A percentile compares a stretch with the other conserved stretches of the same genome.
Conservation (phyloP, 1,140 invertebrate genomes). For the Sitodiplosis mosellana region DNA sequence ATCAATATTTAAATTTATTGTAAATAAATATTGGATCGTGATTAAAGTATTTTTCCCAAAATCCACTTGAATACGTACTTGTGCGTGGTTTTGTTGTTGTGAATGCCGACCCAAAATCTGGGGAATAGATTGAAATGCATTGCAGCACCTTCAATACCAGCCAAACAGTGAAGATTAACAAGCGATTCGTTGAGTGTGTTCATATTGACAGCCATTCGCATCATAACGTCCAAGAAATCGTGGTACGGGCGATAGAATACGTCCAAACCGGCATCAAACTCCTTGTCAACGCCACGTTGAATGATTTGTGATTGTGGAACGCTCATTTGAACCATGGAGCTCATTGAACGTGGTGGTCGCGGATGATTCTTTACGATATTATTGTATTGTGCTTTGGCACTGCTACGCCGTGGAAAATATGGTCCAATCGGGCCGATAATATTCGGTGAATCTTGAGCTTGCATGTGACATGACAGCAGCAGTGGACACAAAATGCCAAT, state of each 20-base stretch:
- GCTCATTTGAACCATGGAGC: conserved; percentile 78
- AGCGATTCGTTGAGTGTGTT: conserved; percentile 21
- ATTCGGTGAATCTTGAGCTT: conserved; percentile 58
- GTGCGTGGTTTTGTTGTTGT: conserved; percentile 22
- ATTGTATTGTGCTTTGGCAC: conserved; percentile 16
- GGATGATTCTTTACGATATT: conserved; percentile 23
- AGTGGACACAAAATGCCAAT: conserved; percentile 66
- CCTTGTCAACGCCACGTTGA: conserved; percentile 47
- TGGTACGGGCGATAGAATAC: conserved; percentile 71
- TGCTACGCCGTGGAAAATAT: conserved; percentile 20
- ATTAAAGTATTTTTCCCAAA: neutral
- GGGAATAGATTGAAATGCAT: conserved; percentile 24
- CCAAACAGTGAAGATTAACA: conserved; percentile 21
- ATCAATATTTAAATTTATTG: neutral
- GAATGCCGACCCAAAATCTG: conserved; percentile 25
- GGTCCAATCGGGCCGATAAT: conserved; percentile 29
- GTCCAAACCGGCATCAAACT: conserved; percentile 56
- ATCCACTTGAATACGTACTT: conserved; percentile 13
- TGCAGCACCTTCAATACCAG: conserved; percentile 21
- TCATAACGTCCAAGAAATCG: conserved; percentile 69
- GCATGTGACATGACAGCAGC: conserved; percentile 64
- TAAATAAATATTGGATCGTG: neutral
- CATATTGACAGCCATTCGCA: conserved; percentile 57
- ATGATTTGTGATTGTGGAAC: conserved; percentile 47
- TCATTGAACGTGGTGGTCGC: conserved; percentile 34